Percentiles rank a stretch among this genome's conserved stretches.
Evolutionary conservation across 1,140 invertebrate genomes (phyloP).

Genomic region (Phthorimaea operculella): DNA sequence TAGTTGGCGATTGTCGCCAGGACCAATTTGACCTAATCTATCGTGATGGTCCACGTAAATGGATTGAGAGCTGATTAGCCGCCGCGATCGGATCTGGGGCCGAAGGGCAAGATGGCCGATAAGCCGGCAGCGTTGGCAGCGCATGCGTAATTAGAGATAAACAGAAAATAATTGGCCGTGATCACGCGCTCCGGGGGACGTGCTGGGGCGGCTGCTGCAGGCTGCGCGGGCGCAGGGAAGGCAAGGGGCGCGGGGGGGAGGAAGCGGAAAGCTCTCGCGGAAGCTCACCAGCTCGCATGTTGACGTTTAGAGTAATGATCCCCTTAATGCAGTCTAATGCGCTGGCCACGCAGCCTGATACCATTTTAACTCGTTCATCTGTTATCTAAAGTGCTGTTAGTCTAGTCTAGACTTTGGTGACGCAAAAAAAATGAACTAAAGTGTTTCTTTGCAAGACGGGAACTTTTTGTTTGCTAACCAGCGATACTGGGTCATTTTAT

Average conservation of each 20-base stretch:
- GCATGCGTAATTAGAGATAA: constrained; percentile 67
- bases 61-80: constrained; percentile 59
- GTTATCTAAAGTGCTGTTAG: background rate
- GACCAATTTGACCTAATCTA: constrained; percentile 19
- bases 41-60: constrained; percentile 46
- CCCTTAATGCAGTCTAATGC: constrained; percentile 12
- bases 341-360: background rate
- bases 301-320: constrained; percentile 16
- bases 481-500: too few species aligned
- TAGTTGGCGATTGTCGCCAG: constrained; percentile 14
- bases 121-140: constrained; percentile 55
- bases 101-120: constrained; percentile 56
- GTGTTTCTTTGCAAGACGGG: too few species aligned
- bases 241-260: background rate
- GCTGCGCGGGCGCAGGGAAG: constrained; percentile 17
- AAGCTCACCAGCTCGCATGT: constrained; percentile 19
- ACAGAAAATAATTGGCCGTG: constrained; percentile 66
- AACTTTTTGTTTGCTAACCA: too few species aligned
- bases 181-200: constrained; percentile 55
- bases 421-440: too few species aligned
- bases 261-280: constrained; percentile 19
- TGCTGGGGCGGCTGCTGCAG: constrained; percentile 32
- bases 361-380: background rate
- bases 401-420: background rate
- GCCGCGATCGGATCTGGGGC: constrained; percentile 59